A percentile compares a stretch with the other conserved stretches of the same genome.
phyloP scores from a whole-genome alignment of 2,113 vertebrate species.

The Planiliza haematocheilus region DNA sequence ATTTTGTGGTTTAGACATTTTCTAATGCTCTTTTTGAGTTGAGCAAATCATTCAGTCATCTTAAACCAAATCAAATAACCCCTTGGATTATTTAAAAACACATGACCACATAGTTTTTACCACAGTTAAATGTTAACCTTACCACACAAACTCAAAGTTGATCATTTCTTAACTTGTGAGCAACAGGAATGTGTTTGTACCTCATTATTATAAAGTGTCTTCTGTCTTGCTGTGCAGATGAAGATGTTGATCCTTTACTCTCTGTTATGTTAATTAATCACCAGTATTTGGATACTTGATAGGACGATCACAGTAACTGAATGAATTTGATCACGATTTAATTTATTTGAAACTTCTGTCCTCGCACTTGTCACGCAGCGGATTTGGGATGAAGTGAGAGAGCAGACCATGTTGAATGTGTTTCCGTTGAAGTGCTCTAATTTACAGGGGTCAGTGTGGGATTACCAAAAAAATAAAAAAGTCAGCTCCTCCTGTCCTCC shows the following conservation, averaged over 20 bases:
- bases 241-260: conserved; percentile 9
- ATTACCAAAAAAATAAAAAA: conserved; percentile 1
- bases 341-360: conserved; percentile 51
- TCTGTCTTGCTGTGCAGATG: conserved; percentile 3
- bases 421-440: conserved; percentile 49
- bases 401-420: conserved; percentile 61
- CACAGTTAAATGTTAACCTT: too few relatives aligned
- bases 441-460: conserved; percentile 8
- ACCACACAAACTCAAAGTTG: not conserved
- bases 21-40: not conserved
- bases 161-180: not conserved
- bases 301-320: conserved; percentile 15
- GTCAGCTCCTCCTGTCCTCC: conserved; percentile 2
- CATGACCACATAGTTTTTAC: too few relatives aligned
- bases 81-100: too few relatives aligned
- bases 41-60: too few relatives aligned
- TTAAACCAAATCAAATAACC: too few relatives aligned
- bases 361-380: conserved; percentile 8
- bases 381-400: conserved; percentile 18
- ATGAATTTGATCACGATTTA: conserved; percentile 17
- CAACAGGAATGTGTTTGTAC: conserved; percentile 25
- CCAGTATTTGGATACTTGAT: conserved; percentile 41
- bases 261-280: conserved; percentile 10
- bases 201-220: conserved; percentile 26
- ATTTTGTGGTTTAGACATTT: too few relatives aligned